phyloP scores from a whole-genome alignment of 2,113 vertebrate species.

The Falco punctatus region DNA sequence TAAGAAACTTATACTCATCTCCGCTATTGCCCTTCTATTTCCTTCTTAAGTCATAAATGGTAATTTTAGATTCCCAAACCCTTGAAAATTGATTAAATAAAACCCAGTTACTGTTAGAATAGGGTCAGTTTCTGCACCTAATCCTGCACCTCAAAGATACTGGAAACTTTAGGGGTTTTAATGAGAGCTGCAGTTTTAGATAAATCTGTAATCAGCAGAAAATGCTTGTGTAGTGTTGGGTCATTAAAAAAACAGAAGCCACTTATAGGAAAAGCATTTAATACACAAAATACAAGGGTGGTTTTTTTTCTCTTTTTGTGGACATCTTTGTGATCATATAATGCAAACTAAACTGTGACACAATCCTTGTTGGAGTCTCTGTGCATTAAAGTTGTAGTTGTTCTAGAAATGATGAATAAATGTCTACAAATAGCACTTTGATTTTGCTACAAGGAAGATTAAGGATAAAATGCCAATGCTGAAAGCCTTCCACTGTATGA shows the following conservation, averaged over 20 bases:
- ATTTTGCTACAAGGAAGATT: background rate
- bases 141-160: background rate
- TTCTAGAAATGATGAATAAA: background rate
- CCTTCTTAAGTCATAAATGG: background rate
- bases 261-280: background rate
- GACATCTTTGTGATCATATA: background rate
- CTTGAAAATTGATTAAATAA: background rate
- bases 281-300: background rate
- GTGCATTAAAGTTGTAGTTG: background rate
- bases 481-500: background rate
- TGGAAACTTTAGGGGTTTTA: background rate
- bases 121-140: background rate
- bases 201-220: background rate
- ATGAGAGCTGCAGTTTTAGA: background rate
- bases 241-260: background rate
- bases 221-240: background rate
- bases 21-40: background rate
- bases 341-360: background rate
- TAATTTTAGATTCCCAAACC: background rate
- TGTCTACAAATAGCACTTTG: background rate
- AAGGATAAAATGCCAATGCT: background rate
- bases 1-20: background rate
- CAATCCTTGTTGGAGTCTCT: background rate
- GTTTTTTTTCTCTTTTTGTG: background rate
- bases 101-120: background rate